Evolutionary conservation across 2,113 vertebrate genomes (phyloP).

Genomic region (Gymnobelideus leadbeateri): DNA sequence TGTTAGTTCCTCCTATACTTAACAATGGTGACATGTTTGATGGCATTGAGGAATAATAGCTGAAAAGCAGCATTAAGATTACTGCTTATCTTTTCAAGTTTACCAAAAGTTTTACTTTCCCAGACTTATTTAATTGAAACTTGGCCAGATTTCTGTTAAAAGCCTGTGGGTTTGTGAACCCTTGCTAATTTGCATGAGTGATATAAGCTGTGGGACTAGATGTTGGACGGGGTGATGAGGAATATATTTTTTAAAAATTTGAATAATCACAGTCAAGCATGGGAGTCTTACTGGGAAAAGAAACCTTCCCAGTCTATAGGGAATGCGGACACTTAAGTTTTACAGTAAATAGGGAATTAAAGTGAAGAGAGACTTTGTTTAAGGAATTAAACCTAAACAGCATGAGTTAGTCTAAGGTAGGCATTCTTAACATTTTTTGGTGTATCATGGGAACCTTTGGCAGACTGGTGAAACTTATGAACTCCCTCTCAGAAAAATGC

Average conservation of each 20-base stretch:
- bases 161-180: conserved; percentile 32
- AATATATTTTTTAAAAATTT: not conserved
- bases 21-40: not conserved
- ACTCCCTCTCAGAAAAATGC: not conserved
- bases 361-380: not conserved
- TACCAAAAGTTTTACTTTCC: conserved; percentile 51
- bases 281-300: not conserved
- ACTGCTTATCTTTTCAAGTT: conserved; percentile 32
- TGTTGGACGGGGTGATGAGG: not conserved
- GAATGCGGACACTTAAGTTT: not conserved
- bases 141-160: conserved; percentile 58
- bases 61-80: not conserved
- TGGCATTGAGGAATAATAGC: not conserved
- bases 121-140: conserved; percentile 58
- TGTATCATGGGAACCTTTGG: not conserved
- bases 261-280: not conserved
- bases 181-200: conserved; percentile 37
- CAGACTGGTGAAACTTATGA: not conserved
- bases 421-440: not conserved
- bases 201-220: conserved; percentile 2
- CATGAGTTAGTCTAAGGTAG: not conserved
- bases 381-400: not conserved
- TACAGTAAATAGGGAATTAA: not conserved
- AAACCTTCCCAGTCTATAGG: not conserved
- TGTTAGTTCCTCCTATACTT: not conserved